These are phyloP conservation scores for Karalla daura DNA, from an alignment of 2,797 vertebrate species.

Conservation along the genomic window DNA sequence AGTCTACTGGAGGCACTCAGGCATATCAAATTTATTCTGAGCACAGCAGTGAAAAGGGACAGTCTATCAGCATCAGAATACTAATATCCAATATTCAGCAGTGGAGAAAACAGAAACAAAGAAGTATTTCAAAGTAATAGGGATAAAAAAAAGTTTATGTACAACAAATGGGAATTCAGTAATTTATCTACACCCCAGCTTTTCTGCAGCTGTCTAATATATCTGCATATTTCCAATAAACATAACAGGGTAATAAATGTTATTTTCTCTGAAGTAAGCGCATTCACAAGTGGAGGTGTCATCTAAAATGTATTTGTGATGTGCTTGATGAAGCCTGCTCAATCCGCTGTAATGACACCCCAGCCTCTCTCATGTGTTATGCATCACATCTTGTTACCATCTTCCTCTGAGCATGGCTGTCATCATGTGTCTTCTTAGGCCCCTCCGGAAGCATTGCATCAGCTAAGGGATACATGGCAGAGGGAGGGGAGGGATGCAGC, in stretches of 20 bases:
- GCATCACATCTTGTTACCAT: constrained; percentile 82
- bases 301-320: constrained; percentile 79
- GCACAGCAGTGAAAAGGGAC: constrained; percentile 59
- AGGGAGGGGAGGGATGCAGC: constrained; percentile 9
- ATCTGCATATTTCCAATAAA: constrained; percentile 74
- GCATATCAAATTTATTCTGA: constrained; percentile 67
- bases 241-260: constrained; percentile 73
- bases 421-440: constrained; percentile 66
- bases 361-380: constrained; percentile 82
- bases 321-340: constrained; percentile 81
- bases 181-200: constrained; percentile 51
- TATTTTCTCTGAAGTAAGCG: constrained; percentile 68
- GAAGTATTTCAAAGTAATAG: constrained; percentile 55
- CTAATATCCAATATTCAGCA: constrained; percentile 61
- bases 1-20: constrained; percentile 57
- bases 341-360: constrained; percentile 79
- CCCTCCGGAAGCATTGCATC: constrained; percentile 60
- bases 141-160: constrained; percentile 60
- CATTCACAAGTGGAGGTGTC: constrained; percentile 75
- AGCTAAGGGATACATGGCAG: constrained; percentile 59
- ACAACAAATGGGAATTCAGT: constrained; percentile 64
- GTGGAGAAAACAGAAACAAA: constrained; percentile 22
- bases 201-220: constrained; percentile 45
- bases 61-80: constrained; percentile 67
- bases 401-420: constrained; percentile 75